phyloP scores from a whole-genome alignment of 2,888 invertebrate species.

The Lochmaea crataegi region DNA sequence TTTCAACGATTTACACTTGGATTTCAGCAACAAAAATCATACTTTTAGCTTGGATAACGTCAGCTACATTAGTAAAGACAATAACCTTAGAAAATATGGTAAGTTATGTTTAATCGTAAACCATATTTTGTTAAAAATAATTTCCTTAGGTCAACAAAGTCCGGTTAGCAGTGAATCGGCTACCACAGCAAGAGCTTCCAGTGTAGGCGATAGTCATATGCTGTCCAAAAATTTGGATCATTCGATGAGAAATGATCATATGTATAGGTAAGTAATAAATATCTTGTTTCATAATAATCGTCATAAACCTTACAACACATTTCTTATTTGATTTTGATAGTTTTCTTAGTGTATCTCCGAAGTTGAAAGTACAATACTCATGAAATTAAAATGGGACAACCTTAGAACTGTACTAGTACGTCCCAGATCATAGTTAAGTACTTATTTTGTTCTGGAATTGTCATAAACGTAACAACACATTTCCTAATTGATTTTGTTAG shows the following conservation, averaged over 20 bases:
- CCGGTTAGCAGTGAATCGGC: slow-evolving; percentile 87
- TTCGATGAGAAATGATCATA: slow-evolving; percentile 53
- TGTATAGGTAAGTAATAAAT: slow-evolving; percentile 50
- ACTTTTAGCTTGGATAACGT: slow-evolving; percentile 90
- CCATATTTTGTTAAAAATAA: neutral
- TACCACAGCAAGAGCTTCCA: slow-evolving; percentile 83
- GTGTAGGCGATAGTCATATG: slow-evolving; percentile 65
- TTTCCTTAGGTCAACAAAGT: slow-evolving; percentile 76
- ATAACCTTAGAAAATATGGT: slow-evolving; percentile 70
- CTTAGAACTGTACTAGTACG: no score
- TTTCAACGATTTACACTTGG: slow-evolving; percentile 82
- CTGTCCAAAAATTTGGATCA: slow-evolving; percentile 52
- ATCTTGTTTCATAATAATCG: neutral
- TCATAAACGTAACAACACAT: neutral
- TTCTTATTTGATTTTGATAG: no score
- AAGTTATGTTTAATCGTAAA: slow-evolving; percentile 52
- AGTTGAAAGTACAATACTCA: neutral
- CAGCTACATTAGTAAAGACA: slow-evolving; percentile 88
- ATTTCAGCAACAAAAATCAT: slow-evolving; percentile 88
- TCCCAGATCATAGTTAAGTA: no score
- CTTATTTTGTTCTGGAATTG: no score
- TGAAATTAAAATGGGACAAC: no score
- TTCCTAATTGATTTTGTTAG: no score
- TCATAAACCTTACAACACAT: neutral
- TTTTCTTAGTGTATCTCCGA: no score